These are phyloP conservation scores for Leucoptera coffeella DNA, from an alignment of 2,888 invertebrate species.

Conservation along the genomic window DNA sequence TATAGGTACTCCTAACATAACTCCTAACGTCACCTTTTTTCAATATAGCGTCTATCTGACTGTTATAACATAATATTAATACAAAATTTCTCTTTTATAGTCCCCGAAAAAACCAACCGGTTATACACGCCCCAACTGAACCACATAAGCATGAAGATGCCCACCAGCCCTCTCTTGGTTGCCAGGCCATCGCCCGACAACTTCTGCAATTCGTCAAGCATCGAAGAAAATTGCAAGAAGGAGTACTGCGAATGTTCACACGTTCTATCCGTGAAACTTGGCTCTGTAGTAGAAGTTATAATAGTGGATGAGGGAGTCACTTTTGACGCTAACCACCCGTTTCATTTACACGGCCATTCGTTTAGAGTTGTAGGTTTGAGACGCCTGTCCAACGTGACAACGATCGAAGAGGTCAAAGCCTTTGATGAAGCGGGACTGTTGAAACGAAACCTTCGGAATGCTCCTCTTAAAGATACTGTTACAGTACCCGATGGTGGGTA, in stretches of 20 bases:
- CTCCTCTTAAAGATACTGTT: conserved; percentile 83
- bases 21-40: no score
- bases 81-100: conserved; percentile 19
- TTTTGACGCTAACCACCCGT: conserved; percentile 83
- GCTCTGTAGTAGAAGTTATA: conserved; percentile 76
- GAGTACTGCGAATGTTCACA: conserved; percentile 82
- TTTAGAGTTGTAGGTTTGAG: conserved; percentile 80
- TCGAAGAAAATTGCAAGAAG: conserved; percentile 56
- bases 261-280: conserved; percentile 63
- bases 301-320: conserved; percentile 78
- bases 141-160: conserved; percentile 75
- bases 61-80: no score
- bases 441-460: conserved; percentile 62
- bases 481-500: conserved; percentile 90
- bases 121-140: conserved; percentile 83
- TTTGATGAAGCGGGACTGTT: conserved; percentile 65
- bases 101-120: conserved; percentile 47
- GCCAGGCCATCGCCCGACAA: conserved; percentile 54
- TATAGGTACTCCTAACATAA: no score
- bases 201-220: conserved; percentile 72
- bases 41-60: no score
- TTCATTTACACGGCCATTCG: conserved; percentile 82
- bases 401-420: conserved; percentile 61
- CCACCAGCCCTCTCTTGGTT: conserved; percentile 66
- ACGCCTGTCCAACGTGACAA: conserved; percentile 60